These are phyloP conservation scores for Sebastiscus tertius DNA, from an alignment of 2,797 vertebrate genomes.

Conservation along the genomic window DNA sequence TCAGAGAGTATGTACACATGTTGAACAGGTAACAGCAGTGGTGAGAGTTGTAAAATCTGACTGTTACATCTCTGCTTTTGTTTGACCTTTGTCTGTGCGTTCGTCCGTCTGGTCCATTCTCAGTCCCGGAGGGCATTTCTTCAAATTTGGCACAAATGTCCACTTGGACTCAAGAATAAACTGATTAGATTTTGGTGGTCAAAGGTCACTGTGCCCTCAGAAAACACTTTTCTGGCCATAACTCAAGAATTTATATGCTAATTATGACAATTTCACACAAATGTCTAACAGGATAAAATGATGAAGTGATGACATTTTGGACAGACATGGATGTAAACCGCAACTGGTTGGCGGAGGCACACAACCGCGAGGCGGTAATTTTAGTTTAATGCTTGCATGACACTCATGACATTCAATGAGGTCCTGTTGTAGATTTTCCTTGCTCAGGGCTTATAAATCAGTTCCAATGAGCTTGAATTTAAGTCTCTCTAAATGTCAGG, in stretches of 20 bases:
- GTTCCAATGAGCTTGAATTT: background rate
- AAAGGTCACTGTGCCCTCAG: background rate
- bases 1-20: background rate
- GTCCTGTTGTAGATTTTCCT: background rate
- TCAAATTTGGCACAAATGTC: too few species aligned
- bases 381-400: background rate
- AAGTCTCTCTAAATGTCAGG: slow-evolving; percentile 18
- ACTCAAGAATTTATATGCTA: background rate
- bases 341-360: background rate
- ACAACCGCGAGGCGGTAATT: background rate
- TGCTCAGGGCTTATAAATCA: background rate
- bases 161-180: background rate
- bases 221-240: background rate
- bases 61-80: background rate
- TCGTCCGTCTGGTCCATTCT: too few species aligned
- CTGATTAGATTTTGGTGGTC: background rate
- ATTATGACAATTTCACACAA: background rate
- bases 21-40: background rate
- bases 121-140: too few species aligned
- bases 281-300: too few species aligned
- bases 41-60: background rate
- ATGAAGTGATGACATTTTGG: background rate
- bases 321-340: background rate
- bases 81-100: background rate
- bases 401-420: background rate